Evolutionary conservation across 2,888 invertebrate genomes (phyloP), one percentile per base, ranked within the genome.

Genomic region (Meta bourneti): DNA sequence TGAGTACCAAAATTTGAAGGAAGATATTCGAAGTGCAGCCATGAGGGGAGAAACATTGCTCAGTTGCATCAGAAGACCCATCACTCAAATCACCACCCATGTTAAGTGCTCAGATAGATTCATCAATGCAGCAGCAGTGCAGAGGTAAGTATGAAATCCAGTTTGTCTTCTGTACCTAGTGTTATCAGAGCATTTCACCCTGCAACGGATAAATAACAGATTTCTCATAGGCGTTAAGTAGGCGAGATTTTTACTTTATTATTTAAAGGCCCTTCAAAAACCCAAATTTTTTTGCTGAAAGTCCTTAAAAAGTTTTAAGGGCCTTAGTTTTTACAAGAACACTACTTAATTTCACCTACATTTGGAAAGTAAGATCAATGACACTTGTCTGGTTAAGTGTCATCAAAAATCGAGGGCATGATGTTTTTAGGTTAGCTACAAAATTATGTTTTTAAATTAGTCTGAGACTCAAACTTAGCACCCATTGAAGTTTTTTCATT

Each of bases 31-130:
- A 93, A 96, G 97, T 93, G 98, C 98, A 75, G 97, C 98, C 16
- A 96, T 97, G 94, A 98, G 98, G 95, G 99, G 99, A 83, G 98
- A 98, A 95, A 96, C 97, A 93, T 96, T 99, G 94, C 96, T 99
- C 94, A 96, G 96, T 74, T 95, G 95, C 91, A 95, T 96, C 83
- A 95, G 95, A 61, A 94, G 94, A 89, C 94, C 94, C 80, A 94
- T 94, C 34, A 91, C 93, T 77, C 94, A 94, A 94, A 93, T 93
- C 93, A 93, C 94, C 93, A 71, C 93, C 49, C 94, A 93, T 75
- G 93, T 93, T 52, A 93, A 93, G 61, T 94, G 94, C 84, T 95
- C 95, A 51, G 95, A 95, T 90, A 94, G 95, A 91, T 94, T 95
- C 54, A 95, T 95, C 91, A 98, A 98, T 95, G 98, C 98, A 93